phyloP scores from a whole-genome alignment of 2,888 invertebrate species.

The Pteria penguin region DNA sequence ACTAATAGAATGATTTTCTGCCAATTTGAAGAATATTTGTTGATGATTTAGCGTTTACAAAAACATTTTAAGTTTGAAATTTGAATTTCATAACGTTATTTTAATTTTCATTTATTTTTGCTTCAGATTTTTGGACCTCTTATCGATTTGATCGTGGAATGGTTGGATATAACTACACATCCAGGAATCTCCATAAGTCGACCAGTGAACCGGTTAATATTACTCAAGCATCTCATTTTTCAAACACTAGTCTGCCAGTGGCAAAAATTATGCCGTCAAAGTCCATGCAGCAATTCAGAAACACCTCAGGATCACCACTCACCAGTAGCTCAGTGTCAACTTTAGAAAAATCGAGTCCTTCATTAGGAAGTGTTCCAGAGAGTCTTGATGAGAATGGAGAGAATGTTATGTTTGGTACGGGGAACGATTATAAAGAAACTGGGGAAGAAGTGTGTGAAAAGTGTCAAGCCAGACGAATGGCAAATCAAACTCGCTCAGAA shows the following conservation, averaged over 20 bases:
- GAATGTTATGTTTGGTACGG: neutral
- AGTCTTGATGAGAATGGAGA: neutral
- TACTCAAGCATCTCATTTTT: slow-evolving; percentile 24
- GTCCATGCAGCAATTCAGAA: neutral
- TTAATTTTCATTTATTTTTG: neutral
- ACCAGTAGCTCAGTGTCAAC: neutral
- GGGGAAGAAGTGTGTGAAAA: neutral
- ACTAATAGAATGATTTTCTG: no score
- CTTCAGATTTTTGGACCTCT: slow-evolving; percentile 79
- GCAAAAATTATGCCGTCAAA: slow-evolving; percentile 5
- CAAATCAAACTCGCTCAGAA: slow-evolving; percentile 11
- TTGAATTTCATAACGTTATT: neutral
- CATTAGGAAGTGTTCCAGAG: slow-evolving; percentile 2
- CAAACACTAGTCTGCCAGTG: neutral
- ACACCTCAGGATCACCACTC: neutral
- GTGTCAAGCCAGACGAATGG: neutral
- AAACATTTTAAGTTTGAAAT: neutral
- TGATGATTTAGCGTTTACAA: no score
- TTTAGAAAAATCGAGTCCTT: slow-evolving; percentile 21
- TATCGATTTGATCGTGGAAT: slow-evolving; percentile 59
- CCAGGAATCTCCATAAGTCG: slow-evolving; percentile 65
- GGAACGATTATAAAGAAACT: neutral
- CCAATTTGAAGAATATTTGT: no score
- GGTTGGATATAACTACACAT: slow-evolving; percentile 5
- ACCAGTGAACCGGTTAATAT: slow-evolving; percentile 74